phyloP scores from a whole-genome alignment of 2,113 vertebrate species.

The Pongo pygmaeus region DNA sequence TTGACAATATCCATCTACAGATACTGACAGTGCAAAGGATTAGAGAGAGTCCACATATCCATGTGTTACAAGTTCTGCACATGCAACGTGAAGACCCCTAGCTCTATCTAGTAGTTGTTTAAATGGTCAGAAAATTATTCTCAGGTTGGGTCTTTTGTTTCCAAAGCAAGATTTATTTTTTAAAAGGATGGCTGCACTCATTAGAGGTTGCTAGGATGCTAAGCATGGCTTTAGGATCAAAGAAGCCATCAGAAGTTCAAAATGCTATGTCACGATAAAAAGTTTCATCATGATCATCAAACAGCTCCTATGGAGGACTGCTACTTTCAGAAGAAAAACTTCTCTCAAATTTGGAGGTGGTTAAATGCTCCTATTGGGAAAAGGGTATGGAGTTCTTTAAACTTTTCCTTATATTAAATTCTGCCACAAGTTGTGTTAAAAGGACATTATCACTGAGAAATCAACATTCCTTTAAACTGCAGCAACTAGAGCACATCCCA shows the following conservation, averaged over 20 bases:
- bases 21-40: not conserved
- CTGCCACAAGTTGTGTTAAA: not conserved
- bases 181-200: not conserved
- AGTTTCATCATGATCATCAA: not conserved
- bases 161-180: not conserved
- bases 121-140: not conserved
- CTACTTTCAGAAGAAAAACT: not conserved
- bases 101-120: not conserved
- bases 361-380: not conserved
- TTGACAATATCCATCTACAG: not conserved
- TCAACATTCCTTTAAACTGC: not conserved
- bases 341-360: not conserved
- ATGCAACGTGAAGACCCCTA: not conserved
- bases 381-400: not conserved
- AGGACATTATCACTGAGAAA: not conserved
- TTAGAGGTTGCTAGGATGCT: not conserved
- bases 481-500: not conserved
- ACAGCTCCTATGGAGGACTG: not conserved
- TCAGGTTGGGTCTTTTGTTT: not conserved
- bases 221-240: not conserved
- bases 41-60: not conserved
- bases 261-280: not conserved
- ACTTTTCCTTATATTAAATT: not conserved
- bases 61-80: not conserved
- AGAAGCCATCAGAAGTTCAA: slow-evolving; percentile 30